phyloP scores from a whole-genome alignment of 2,888 invertebrate species.

The Busseola fusca region DNA sequence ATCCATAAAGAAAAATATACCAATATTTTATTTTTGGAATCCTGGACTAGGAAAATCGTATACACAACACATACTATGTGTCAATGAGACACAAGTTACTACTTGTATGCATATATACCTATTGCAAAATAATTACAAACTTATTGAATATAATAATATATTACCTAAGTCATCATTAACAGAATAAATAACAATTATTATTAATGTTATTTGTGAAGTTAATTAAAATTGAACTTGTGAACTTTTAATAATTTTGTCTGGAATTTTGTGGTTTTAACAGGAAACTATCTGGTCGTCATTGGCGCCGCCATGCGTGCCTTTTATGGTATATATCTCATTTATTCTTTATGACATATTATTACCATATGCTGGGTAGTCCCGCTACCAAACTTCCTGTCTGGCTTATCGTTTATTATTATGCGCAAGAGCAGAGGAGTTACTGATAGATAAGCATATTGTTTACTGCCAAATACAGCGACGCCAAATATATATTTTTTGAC shows the following conservation, averaged over 20 bases:
- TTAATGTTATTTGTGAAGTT: constrained; percentile 3
- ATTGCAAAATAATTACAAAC: background rate
- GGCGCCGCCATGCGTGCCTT: constrained; percentile 28
- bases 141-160: background rate
- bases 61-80: background rate
- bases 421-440: background rate
- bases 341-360: background rate
- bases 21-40: background rate
- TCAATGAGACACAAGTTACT: background rate
- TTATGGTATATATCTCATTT: background rate
- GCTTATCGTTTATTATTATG: background rate
- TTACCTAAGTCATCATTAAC: background rate
- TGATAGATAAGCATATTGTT: background rate
- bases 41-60: background rate
- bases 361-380: background rate
- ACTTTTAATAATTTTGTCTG: constrained; percentile 8
- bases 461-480: background rate
- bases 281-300: constrained; percentile 11
- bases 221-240: background rate
- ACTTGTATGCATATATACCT: too few species aligned
- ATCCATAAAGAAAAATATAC: too few species aligned
- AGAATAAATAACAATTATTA: background rate
- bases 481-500: too few species aligned
- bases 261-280: constrained; percentile 36
- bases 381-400: background rate